A percentile compares a stretch with the other conserved stretches of the same genome.
Conservation (phyloP, 2,888 invertebrate species). For the Drosophila anomelani region DNA sequence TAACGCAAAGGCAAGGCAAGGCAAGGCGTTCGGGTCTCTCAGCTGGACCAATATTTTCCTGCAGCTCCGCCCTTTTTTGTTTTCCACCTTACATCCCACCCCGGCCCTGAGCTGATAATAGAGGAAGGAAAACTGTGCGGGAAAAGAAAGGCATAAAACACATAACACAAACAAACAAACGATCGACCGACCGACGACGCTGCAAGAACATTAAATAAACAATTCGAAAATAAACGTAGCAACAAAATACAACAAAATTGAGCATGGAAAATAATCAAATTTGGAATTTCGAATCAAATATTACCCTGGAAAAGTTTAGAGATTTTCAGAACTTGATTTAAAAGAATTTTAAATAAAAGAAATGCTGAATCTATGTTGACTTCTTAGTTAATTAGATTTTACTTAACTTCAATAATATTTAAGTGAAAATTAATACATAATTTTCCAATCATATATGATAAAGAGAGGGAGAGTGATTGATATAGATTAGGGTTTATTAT, state of each 20-base stretch:
- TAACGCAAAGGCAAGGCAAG: constrained; percentile 11
- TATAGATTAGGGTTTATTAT: not conserved
- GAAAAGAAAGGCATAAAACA: constrained; percentile 25
- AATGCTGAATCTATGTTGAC: too few species aligned
- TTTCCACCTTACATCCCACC: constrained; percentile 1
- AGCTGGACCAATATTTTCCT: constrained; percentile 54
- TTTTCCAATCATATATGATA: not conserved
- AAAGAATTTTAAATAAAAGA: not conserved
- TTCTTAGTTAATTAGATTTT: not conserved
- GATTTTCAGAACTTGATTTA: not conserved
- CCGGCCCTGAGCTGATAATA: constrained; percentile 3
- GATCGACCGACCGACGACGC: constrained; percentile 40
- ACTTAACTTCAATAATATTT: not conserved
- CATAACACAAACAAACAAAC: constrained; percentile 46
- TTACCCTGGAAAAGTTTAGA: constrained; percentile 1
- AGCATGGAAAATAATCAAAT: constrained; percentile 30
- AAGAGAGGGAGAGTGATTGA: not conserved
- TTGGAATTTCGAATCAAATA: not conserved
- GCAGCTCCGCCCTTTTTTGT: constrained; percentile 4
- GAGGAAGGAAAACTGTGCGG: constrained; percentile 12
- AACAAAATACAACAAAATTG: constrained; percentile 64
- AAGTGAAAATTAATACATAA: not conserved
- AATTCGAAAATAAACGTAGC: constrained; percentile 75
- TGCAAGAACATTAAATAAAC: constrained; percentile 71
- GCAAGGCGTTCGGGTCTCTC: constrained; percentile 36